These are phyloP conservation scores for Heliconius sara DNA, from an alignment of 2,888 invertebrate genomes.

Conservation along the genomic window DNA sequence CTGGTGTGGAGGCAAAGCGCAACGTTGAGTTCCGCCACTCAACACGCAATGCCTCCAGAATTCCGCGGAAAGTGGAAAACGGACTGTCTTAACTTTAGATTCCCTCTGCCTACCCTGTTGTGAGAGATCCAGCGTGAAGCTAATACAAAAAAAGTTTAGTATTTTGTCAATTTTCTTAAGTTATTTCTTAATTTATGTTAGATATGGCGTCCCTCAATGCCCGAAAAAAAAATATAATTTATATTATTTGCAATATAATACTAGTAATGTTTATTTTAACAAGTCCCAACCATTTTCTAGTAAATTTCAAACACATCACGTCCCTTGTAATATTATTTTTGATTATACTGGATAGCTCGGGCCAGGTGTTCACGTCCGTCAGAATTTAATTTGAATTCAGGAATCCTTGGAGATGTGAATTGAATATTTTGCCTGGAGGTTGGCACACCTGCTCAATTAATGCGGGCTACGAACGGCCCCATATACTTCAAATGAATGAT, in stretches of 20 bases:
- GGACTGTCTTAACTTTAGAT: too few relatives aligned
- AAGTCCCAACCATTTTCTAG: background rate
- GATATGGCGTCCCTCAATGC: too few relatives aligned
- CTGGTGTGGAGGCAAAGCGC: too few relatives aligned
- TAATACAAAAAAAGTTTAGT: too few relatives aligned
- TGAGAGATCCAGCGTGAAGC: too few relatives aligned
- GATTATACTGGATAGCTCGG: background rate
- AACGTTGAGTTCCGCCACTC: too few relatives aligned
- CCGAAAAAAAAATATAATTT: too few relatives aligned
- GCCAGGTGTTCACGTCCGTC: constrained; percentile 13
- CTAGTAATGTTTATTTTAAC: background rate
- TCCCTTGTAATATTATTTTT: constrained; percentile 9
- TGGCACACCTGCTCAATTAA: constrained; percentile 36
- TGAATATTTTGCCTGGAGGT: constrained; percentile 31
- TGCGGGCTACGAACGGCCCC: background rate
- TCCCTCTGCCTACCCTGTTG: too few relatives aligned
- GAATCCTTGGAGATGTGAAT: constrained; percentile 29
- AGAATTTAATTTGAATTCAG: constrained; percentile 39
- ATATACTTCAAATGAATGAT: constrained; percentile 17
- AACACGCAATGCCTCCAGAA: too few relatives aligned
- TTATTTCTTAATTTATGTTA: too few relatives aligned
- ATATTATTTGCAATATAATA: background rate
- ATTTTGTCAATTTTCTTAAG: too few relatives aligned
- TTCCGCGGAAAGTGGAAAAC: too few relatives aligned
- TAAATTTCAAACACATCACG: constrained; percentile 5